These are phyloP conservation scores for Eriosoma lanigerum DNA, from an alignment of 1,140 invertebrate species.

Conservation along the genomic window DNA sequence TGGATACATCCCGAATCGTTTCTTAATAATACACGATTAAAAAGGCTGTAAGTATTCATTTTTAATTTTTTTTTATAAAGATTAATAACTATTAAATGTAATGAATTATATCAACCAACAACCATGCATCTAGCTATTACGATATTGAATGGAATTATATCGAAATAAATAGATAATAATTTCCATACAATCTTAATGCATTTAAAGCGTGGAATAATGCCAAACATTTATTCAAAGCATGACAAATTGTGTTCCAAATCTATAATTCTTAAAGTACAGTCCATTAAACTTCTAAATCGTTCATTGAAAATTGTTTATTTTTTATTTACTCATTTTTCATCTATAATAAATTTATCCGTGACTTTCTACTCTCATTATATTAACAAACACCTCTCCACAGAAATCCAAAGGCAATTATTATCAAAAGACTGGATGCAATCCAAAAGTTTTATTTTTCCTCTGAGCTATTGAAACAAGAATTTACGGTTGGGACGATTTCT, in stretches of 20 bases:
- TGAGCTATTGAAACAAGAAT: constrained; percentile 8
- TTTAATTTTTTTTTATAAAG: too few relatives aligned
- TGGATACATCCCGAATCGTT: constrained; percentile 43
- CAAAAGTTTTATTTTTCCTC: constrained; percentile 37
- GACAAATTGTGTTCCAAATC: constrained; percentile 43
- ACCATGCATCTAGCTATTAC: too few relatives aligned
- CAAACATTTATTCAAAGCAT: constrained; percentile 36
- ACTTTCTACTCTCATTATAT: constrained; percentile 19
- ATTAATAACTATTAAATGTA: neutral
- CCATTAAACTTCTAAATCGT: constrained; percentile 51
- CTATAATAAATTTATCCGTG: neutral
- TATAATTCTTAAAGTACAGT: constrained; percentile 43
- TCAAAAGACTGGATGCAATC: constrained; percentile 26
- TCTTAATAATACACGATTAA: constrained; percentile 35
- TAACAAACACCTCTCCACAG: constrained; percentile 26
- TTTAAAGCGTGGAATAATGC: constrained; percentile 20
- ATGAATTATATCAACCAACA: neutral
- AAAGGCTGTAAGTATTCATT: constrained; percentile 50
- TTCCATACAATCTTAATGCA: neutral
- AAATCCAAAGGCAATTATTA: constrained; percentile 47
- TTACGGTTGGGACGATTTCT: constrained; percentile 36
- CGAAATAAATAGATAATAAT: neutral
- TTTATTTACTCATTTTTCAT: constrained; percentile 38
- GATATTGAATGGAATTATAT: constrained; percentile 3
- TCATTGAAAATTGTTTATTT: constrained; percentile 22